Evolutionary conservation across 2,888 invertebrate genomes (phyloP), one percentile per base, ranked within the genome.

Genomic region (Chymomyza caudatula): DNA sequence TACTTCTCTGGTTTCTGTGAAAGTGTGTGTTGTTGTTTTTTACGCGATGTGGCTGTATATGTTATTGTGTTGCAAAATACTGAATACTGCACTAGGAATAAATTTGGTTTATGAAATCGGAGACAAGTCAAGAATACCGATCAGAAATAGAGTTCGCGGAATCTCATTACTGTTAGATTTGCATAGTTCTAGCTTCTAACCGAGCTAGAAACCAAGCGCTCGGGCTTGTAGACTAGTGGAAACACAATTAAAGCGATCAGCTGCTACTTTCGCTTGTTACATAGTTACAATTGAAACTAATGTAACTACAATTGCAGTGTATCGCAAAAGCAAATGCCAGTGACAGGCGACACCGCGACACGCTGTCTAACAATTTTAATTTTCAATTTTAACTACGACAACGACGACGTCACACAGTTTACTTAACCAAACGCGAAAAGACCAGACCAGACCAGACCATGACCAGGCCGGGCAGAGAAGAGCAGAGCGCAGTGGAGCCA

Each of bases 361-460:
- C 77, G 83, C 84, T 85, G 80, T 85, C 80, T 80, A 80, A 80
- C 84, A 79, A 85, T 80, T 85, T 80, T 83, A 85, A 80, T 80
- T 80, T 80, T 80, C 83, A 83, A 83, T 85, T 83, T 85, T 66
- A 83, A 67, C 73, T 54, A 65, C 67, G 70, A 65, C 74, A 60
- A 60, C 61, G 56, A 53, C 75, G 67, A 67, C 79, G 69, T 82
- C 79, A 81, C 71, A 68, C 60, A 65, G 76, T 60, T 73, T 25
- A 65, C 63, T 72, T 69, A 67, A 63, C 77, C 73, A 66, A 65
- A 54, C 51, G 29, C 29, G 44, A 51, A 19, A 20, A 13, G 51
- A 20, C 20, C 19, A 11, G 49, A 6, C 44, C 13, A 6, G 25
- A 25, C n/a, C n/a, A 11, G 44, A 44, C 5, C 5, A 44, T 15